Base-by-base conservation (phyloP, 2,113 vertebrate species). In the Orientallactaga bullata region DNA sequence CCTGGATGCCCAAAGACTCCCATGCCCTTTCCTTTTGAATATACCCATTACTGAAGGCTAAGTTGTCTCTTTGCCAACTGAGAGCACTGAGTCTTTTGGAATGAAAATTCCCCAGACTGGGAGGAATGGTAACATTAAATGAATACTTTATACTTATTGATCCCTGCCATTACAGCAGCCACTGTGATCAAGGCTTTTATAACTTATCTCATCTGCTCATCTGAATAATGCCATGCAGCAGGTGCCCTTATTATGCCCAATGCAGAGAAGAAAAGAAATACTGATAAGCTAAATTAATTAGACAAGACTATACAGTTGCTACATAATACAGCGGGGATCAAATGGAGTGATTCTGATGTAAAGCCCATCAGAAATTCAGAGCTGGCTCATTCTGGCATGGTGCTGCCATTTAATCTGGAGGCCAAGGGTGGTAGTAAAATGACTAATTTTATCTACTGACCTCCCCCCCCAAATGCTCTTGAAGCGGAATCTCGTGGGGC, bases 261-360 rank as follows among this genome's bases (percentile, higher is more conserved):
- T 65, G 42, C 51, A 83, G 69, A 90, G 47, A 76, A 85, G 39
- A 89, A 91, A 7, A 51, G 10, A 93, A 66, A 21, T 58, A 16
- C 21, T 28, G 26, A 85, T 51, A 74, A 32, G 51, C 77, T 81
- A 35, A 26, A 42, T 20, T 30, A 89, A 7, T 71, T 32, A 35
- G 9, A 51, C 16, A 78, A 89, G 18, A 74, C 39, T 66, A 10
- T 79, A 15, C 17, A 83, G 23, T 71, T 61, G 39, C 13, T 91
- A 65, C 86, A 61, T 76, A 39, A 51, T 2, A 11, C 1, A 81
- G 15, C 28, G 55, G 18, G 16, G 17, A 39, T 24, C 58, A 69
- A 18, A 82, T 18, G 17, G 39, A 55, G 86, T 85, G 17, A 42
- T 89, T 88, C 60, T 42, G 23, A 79, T 88, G 6, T 37, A 18